phyloP scores from a whole-genome alignment of 2,888 invertebrate species.

The Drosophila birchii region DNA sequence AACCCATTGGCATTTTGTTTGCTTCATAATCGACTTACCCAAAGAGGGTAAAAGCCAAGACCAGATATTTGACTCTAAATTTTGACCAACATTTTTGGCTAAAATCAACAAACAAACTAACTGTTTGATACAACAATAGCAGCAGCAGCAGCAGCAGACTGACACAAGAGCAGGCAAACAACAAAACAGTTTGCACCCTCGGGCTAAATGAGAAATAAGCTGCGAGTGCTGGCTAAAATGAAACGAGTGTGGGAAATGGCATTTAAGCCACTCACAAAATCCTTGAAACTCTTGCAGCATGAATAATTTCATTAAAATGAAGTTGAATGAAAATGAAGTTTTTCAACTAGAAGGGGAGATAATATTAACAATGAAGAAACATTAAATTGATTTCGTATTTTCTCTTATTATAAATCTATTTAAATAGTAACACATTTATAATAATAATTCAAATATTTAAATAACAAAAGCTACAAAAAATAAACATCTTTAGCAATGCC shows the following conservation, averaged over 20 bases:
- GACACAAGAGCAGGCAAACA: constrained; percentile 1
- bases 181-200: constrained; percentile 10
- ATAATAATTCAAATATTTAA: too few species aligned
- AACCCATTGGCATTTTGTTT: constrained; percentile 31
- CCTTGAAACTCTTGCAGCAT: background rate
- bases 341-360: too few species aligned
- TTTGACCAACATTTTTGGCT: constrained; percentile 30
- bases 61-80: constrained; percentile 34
- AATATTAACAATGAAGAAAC: too few species aligned
- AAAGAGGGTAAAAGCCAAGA: constrained; percentile 33
- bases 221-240: constrained; percentile 1
- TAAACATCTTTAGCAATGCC: too few species aligned
- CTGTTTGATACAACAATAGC: background rate
- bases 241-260: constrained; percentile 5
- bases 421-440: too few species aligned
- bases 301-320: background rate
- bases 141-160: background rate
- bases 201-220: constrained; percentile 7
- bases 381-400: too few species aligned
- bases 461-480: too few species aligned
- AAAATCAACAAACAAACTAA: constrained; percentile 17
- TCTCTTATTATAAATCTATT: too few species aligned
- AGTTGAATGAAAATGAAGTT: too few species aligned
- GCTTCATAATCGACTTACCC: constrained; percentile 54
- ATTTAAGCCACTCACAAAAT: constrained; percentile 1